Conservation (phyloP, 2,888 invertebrate genomes). For the Aphodius granarius region DNA sequence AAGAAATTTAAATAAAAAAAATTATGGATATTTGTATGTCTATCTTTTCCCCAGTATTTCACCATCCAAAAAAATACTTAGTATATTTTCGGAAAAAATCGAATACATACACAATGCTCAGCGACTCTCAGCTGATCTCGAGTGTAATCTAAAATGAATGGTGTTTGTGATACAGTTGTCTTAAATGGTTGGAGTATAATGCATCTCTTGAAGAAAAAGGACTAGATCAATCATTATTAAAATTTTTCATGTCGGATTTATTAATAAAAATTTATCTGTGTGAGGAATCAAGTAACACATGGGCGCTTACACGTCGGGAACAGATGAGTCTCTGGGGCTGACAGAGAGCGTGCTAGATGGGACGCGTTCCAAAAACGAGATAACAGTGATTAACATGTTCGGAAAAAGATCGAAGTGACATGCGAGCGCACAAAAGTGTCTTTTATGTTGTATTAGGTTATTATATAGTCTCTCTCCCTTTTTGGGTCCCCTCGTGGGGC, state of each 20-base stretch:
- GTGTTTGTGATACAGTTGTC: background rate
- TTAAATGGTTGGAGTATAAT: background rate
- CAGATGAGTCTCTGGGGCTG: background rate
- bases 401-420: constrained; percentile 45
- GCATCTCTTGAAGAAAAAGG: background rate
- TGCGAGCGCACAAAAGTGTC: constrained; percentile 45
- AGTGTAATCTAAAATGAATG: background rate
- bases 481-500: constrained; percentile 37
- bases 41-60: too few species aligned
- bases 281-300: background rate
- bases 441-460: constrained; percentile 46
- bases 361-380: constrained; percentile 1
- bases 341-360: background rate
- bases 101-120: too few species aligned
- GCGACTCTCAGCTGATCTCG: too few species aligned
- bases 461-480: constrained; percentile 50
- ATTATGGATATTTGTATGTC: too few species aligned
- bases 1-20: too few species aligned
- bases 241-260: background rate
- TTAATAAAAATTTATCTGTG: background rate
- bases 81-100: too few species aligned
- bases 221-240: background rate
- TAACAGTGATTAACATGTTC: constrained; percentile 29
- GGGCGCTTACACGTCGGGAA: background rate
- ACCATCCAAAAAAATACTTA: too few species aligned